Evolutionary conservation across 1,140 invertebrate species (phyloP).

Genomic region (Reticulitermes speratus): DNA sequence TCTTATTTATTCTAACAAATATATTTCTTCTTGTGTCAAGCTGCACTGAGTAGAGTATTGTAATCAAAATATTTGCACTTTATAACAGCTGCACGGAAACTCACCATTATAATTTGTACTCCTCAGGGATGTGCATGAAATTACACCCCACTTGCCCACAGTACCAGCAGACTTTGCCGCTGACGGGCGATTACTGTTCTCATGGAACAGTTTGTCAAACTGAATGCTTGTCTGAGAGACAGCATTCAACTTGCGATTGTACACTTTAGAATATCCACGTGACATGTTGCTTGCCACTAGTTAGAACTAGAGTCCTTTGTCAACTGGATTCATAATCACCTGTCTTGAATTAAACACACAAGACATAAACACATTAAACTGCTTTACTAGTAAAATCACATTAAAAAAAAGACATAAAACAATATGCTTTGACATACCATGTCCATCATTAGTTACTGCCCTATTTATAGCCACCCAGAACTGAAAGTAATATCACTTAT

Average conservation of each 20-base stretch:
- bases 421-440: no score
- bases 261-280: constrained; percentile 32
- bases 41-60: no score
- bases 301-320: background rate
- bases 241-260: constrained; percentile 29
- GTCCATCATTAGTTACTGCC: no score
- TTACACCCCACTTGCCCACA: constrained; percentile 90
- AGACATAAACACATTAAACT: background rate
- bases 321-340: background rate
- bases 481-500: no score
- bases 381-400: background rate
- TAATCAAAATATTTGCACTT: no score
- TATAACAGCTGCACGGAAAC: constrained; percentile 20
- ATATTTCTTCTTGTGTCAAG: no score
- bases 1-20: background rate
- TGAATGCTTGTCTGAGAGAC: constrained; percentile 58
- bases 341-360: background rate
- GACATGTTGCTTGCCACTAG: constrained; percentile 29
- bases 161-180: constrained; percentile 85
- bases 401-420: no score
- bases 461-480: no score
- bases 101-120: constrained; percentile 71
- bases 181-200: constrained; percentile 83
- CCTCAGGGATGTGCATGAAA: constrained; percentile 86
- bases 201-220: constrained; percentile 76